These are phyloP conservation scores for Zhuqinia jingwanae DNA, from an alignment of 2,888 invertebrate genomes.

Conservation along the genomic window DNA sequence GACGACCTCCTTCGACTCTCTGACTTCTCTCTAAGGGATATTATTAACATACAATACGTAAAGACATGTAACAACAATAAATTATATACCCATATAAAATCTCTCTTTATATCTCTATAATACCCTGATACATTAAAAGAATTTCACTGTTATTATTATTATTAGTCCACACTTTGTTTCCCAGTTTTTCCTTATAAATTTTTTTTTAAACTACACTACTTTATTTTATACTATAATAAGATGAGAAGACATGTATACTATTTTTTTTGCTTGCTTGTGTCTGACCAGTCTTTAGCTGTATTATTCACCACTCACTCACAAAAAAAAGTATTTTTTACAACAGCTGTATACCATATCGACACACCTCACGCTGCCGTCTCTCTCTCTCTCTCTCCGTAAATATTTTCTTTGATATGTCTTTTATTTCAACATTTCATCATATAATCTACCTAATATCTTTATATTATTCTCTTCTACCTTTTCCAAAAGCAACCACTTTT, in stretches of 20 bases:
- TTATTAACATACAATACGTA: no score
- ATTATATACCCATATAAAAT: no score
- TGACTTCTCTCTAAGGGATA: no score
- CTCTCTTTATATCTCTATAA: no score
- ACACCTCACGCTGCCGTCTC: background rate
- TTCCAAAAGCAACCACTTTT: conserved; percentile 16
- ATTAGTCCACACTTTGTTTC: conserved; percentile 23
- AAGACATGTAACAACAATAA: no score
- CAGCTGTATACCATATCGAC: background rate
- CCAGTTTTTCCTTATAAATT: conserved; percentile 45
- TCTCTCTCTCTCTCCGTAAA: background rate
- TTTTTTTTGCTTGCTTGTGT: background rate
- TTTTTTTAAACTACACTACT: no score
- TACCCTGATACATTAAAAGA: conserved; percentile 26
- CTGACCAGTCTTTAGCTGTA: no score
- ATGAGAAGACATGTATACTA: background rate
- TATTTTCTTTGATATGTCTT: background rate
- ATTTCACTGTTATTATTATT: conserved; percentile 17
- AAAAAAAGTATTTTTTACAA: no score
- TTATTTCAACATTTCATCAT: background rate
- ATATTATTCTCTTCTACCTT: background rate
- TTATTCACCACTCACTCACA: background rate
- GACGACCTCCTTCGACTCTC: conserved; percentile 19
- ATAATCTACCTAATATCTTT: background rate
- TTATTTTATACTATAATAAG: background rate